Evolutionary conservation across 2,113 vertebrate genomes (phyloP).

Genomic region (Tychaedon coryphoeus): DNA sequence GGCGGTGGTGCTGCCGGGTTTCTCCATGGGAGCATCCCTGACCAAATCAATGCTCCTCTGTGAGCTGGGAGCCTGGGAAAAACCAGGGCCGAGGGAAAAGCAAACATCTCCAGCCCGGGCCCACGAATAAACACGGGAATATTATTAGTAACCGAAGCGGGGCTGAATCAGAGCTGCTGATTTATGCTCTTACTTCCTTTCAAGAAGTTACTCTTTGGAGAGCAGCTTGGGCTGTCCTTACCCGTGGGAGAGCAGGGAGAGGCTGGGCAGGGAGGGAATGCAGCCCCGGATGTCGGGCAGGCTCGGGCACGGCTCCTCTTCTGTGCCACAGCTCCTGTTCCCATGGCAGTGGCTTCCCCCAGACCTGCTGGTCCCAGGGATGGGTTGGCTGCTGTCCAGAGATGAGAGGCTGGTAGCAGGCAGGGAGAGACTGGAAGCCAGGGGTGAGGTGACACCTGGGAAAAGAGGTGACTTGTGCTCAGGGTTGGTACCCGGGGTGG

Average conservation of each 20-base stretch:
- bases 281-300: background rate
- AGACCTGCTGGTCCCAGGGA: background rate
- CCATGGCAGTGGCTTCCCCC: background rate
- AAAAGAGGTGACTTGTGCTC: background rate
- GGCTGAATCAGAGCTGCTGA: constrained; percentile 58
- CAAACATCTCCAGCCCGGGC: constrained; percentile 56
- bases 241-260: constrained; percentile 54
- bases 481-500: accelerated
- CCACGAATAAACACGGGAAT: constrained; percentile 65
- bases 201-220: constrained; percentile 12
- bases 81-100: constrained; percentile 56
- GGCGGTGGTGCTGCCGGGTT: background rate
- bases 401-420: background rate
- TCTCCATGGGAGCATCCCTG: constrained; percentile 35
- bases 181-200: constrained; percentile 54
- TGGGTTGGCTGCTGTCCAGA: accelerated
- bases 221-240: background rate
- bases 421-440: background rate
- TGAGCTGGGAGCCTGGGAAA: constrained; percentile 69
- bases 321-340: background rate
- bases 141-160: constrained; percentile 68
- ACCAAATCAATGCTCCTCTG: background rate
- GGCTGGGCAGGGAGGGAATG: background rate
- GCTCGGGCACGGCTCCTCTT: background rate
- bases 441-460: background rate